Base-by-base conservation (phyloP, 2,888 invertebrate species). In the Troides oblongomaculatus region DNA sequence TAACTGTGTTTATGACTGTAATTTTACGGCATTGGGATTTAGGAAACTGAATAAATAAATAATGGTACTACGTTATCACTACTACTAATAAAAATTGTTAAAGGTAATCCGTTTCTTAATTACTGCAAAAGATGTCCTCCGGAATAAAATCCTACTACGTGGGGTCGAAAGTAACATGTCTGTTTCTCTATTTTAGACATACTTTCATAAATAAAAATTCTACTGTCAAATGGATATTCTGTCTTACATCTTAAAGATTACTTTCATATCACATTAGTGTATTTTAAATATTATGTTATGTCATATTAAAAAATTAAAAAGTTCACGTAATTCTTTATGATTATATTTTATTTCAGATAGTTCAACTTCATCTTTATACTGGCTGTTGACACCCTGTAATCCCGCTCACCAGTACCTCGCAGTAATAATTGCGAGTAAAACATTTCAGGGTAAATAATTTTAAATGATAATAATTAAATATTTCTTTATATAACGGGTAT, bases 381-480 rank as follows among this genome's bases (percentile, higher is more conserved):
- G 76, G 74, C 69, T 68, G 66, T 74, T 70, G 72, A 74, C 74
- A 73, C 75, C 59, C 69, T 75, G 74, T 76, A 74, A 72, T 72
- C 73, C 75, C 76, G 73, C 79, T 72, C 76, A 76, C 75, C 74
- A 80, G 79, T 74, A 79, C 75, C 78, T 77, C 60, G 66, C 75
- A 76, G 61, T 75, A 71, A 74, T 73, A 78, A 78, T 86, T 84
- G 77, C 78, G 78, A 73, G 78, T 79, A 82, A 78, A 81, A 79
- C 82, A 81, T 78, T 80, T 75, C 72, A 84, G 84, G 87, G 85
- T 58, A 58, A 58, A n/a, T 23, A 53, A 18, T n/a, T 12, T 53
- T 53, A 53, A 8, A 53, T 50, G 50, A 17, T 50, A 50, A 50
- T 50, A 50, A 43, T 10, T 43, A 1, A 43, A 43, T 12, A 30